Conservation (phyloP, 2,888 invertebrate genomes). For the Muscina levida region DNA sequence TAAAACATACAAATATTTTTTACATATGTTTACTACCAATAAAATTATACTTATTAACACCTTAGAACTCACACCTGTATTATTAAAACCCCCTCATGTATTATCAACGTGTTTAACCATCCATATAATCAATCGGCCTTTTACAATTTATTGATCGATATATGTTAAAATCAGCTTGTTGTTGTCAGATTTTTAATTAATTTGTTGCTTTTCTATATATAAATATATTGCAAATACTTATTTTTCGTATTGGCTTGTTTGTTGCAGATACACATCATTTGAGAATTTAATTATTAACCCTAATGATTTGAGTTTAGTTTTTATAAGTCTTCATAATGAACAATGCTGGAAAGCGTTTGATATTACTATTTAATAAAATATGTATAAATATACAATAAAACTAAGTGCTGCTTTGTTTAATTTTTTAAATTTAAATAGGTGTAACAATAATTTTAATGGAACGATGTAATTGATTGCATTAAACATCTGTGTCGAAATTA, state of each 20-base stretch:
- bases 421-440: no score
- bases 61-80: slow-evolving; percentile 24
- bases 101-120: slow-evolving; percentile 36
- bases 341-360: slow-evolving; percentile 31
- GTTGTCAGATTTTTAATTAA: slow-evolving; percentile 40
- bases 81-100: background rate
- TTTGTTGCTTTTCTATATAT: slow-evolving; percentile 18
- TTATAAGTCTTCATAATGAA: slow-evolving; percentile 23
- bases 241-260: slow-evolving; percentile 21
- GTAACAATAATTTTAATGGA: no score
- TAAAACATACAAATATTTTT: slow-evolving; percentile 58
- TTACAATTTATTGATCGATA: slow-evolving; percentile 31
- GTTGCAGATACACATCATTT: slow-evolving; percentile 26
- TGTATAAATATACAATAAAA: slow-evolving; percentile 26
- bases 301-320: slow-evolving; percentile 5
- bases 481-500: no score
- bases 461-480: no score
- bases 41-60: slow-evolving; percentile 47
- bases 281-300: slow-evolving; percentile 16
- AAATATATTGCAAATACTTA: slow-evolving; percentile 19
- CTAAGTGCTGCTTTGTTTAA: no score
- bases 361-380: slow-evolving; percentile 28
- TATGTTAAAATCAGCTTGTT: slow-evolving; percentile 46
- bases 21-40: slow-evolving; percentile 22
- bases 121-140: slow-evolving; percentile 53